phyloP scores from a whole-genome alignment of 2,113 vertebrate genomes.

The Ochotona curzoniae region DNA sequence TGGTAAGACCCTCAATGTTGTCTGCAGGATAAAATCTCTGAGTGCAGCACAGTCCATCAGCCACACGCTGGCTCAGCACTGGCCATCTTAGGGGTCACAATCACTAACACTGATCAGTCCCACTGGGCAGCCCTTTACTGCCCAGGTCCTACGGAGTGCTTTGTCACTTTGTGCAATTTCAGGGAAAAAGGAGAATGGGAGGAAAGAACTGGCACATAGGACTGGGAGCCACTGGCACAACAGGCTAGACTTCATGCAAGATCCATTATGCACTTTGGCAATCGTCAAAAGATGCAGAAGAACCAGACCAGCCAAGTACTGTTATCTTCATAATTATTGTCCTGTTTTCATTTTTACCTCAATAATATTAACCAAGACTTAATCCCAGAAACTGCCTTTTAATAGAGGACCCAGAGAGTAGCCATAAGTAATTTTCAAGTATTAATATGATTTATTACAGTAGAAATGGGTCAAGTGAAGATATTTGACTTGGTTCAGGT shows the following conservation, averaged over 20 bases:
- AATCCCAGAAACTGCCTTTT: neutral
- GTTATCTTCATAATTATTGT: no score
- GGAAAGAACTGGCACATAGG: neutral
- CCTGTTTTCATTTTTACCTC: neutral
- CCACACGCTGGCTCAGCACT: neutral
- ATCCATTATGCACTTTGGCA: neutral
- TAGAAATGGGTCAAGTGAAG: neutral
- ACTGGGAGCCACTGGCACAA: neutral
- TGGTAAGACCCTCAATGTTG: neutral
- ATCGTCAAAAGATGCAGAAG: neutral
- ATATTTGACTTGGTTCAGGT: neutral
- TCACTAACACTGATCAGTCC: neutral
- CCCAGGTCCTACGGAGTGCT: neutral
- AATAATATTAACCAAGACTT: neutral
- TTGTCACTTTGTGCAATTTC: neutral
- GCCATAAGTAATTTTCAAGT: neutral
- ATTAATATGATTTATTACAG: neutral
- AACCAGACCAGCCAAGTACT: neutral
- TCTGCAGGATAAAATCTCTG: neutral
- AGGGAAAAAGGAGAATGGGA: neutral
- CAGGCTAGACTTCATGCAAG: neutral
- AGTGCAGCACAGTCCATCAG: neutral
- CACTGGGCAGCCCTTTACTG: neutral
- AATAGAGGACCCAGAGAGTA: neutral
- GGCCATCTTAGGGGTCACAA: neutral